Evolutionary conservation across 2,797 vertebrate genomes (phyloP).

Genomic region (Margarornis squamiger): DNA sequence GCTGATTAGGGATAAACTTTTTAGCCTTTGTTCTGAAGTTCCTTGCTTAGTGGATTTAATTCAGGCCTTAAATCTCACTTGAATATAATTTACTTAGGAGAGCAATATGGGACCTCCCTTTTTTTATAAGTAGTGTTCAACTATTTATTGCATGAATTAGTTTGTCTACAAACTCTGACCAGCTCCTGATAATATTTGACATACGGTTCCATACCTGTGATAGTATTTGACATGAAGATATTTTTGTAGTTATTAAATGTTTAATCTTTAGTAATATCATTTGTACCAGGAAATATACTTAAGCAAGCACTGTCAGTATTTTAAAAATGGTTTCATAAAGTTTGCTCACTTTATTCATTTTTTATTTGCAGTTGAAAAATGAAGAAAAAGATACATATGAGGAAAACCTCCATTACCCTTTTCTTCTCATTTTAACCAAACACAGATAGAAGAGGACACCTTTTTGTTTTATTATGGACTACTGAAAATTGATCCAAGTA

Average conservation of each 20-base stretch:
- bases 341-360: conserved; percentile 51
- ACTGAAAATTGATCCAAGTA: neutral
- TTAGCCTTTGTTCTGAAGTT: conserved; percentile 22
- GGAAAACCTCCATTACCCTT: conserved; percentile 94
- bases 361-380: conserved; percentile 86
- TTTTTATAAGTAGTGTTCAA: neutral
- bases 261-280: neutral
- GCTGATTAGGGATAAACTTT: conserved; percentile 17
- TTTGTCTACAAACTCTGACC: neutral
- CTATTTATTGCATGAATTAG: neutral
- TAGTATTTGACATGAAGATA: neutral
- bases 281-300: neutral
- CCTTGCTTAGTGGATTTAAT: neutral
- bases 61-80: conserved; percentile 21
- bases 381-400: conserved; percentile 89
- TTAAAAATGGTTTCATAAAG: conserved; percentile 30
- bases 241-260: neutral
- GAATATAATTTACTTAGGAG: conserved; percentile 3
- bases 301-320: neutral
- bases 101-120: neutral
- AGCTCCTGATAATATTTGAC: neutral
- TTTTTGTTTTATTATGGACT: neutral
- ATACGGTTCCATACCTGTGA: neutral
- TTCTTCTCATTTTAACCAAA: conserved; percentile 88
- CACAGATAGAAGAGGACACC: conserved; percentile 61